These are phyloP conservation scores for Lypha dubia DNA, from an alignment of 2,888 invertebrate genomes.

Conservation along the genomic window DNA sequence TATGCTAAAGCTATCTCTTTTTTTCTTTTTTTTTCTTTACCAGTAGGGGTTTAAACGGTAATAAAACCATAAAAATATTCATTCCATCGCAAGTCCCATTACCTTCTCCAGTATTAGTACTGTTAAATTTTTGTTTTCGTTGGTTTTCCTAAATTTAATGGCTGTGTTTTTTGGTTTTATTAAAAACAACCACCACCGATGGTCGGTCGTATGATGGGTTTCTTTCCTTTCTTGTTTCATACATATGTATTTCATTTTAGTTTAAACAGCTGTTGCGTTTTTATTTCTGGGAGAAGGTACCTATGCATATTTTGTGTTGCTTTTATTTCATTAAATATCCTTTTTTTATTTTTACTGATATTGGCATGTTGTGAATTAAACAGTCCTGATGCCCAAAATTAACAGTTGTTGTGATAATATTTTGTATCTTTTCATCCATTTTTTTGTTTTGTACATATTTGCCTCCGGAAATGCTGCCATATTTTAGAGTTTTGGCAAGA, in stretches of 20 bases:
- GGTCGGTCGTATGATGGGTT: not conserved
- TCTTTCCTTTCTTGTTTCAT: too few species aligned
- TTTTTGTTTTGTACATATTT: too few species aligned
- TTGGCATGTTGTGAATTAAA: not conserved
- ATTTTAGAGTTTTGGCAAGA: not conserved
- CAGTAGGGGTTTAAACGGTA: not conserved
- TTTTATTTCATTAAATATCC: slow-evolving; percentile 51
- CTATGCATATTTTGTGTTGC: too few species aligned
- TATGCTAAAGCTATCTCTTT: slow-evolving; percentile 19
- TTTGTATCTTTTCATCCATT: not conserved
- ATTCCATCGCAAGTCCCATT: not conserved
- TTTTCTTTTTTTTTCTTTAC: not conserved
- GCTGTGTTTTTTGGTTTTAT: slow-evolving; percentile 48
- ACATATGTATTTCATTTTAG: not conserved
- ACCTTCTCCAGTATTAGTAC: not conserved
- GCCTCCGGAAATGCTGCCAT: not conserved
- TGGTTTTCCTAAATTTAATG: slow-evolving; percentile 20
- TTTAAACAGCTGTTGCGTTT: slow-evolving; percentile 64
- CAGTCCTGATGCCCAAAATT: slow-evolving; percentile 24
- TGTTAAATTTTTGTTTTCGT: not conserved
- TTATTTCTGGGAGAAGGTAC: slow-evolving; percentile 28
- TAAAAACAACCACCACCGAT: slow-evolving; percentile 65
- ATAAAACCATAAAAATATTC: not conserved
- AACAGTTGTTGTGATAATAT: slow-evolving; percentile 37
- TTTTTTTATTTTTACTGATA: not conserved